Percentiles rank a stretch among this genome's conserved stretches.
Evolutionary conservation across 2,888 invertebrate species (phyloP).

Genomic region (Dryobota labecula): DNA sequence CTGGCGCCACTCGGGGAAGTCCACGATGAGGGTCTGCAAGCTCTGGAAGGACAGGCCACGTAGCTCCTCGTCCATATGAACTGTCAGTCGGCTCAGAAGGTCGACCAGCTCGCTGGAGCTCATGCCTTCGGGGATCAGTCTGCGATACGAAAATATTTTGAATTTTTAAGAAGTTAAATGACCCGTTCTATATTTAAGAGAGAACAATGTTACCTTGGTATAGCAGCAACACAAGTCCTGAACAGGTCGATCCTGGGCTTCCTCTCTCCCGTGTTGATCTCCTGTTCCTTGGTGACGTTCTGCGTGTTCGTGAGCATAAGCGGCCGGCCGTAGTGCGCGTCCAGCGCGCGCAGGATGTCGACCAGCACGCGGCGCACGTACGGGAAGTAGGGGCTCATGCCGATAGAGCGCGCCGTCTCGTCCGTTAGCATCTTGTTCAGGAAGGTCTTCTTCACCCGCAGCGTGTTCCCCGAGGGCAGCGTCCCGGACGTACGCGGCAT

Average conservation of each 20-base stretch:
- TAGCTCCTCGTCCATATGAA: conserved; percentile 99
- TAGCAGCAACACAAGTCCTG: conserved; percentile 99
- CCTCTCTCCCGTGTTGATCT: conserved; percentile 98
- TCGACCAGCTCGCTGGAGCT: conserved; percentile 98
- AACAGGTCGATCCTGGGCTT: conserved; percentile 99
- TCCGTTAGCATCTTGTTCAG: conserved; percentile 99
- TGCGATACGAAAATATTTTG: conserved; percentile 63
- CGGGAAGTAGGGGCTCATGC: conserved; percentile 99
- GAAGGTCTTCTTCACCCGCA: conserved; percentile 98
- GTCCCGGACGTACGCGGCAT: conserved; percentile 99
- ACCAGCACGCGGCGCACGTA: conserved; percentile 98
- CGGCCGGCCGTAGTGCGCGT: conserved; percentile 98
- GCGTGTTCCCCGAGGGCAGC: conserved; percentile 98
- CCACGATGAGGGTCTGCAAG: conserved; percentile 98
- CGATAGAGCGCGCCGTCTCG: conserved; percentile 98
- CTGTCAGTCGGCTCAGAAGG: conserved; percentile 97
- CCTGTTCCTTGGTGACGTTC: conserved; percentile 98
- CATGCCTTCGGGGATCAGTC: conserved; percentile 99
- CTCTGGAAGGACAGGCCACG: conserved; percentile 98
- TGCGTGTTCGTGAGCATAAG: conserved; percentile 99
- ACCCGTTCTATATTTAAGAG: neutral
- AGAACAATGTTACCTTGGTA: conserved; percentile 91
- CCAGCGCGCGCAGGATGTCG: conserved; percentile 97
- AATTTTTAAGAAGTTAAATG: neutral
- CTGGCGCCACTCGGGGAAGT: conserved; percentile 99